These are phyloP conservation scores for Poecilia picta DNA, from an alignment of 2,797 vertebrate species.

Conservation along the genomic window DNA sequence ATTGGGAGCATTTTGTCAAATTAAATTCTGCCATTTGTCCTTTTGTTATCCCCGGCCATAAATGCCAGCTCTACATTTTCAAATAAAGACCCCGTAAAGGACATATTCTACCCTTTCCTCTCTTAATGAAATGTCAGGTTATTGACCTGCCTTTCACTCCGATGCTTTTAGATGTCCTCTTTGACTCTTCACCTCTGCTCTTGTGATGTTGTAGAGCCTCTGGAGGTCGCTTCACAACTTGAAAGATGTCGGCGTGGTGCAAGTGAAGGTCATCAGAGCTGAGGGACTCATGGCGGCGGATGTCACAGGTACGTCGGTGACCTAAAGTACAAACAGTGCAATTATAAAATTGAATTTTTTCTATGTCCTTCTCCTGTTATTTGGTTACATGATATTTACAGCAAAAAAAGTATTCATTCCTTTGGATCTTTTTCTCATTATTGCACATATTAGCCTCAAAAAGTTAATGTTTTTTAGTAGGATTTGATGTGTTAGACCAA, in stretches of 20 bases:
- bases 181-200: conserved; percentile 59
- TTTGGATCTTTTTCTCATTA: neutral
- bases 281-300: conserved; percentile 98
- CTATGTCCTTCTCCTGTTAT: neutral
- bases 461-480: neutral
- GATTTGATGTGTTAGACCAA: neutral
- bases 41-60: conserved; percentile 47
- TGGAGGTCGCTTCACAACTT: conserved; percentile 90
- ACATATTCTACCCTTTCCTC: conserved; percentile 72
- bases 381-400: conserved; percentile 1
- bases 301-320: conserved; percentile 89
- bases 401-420: neutral
- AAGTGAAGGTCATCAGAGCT: conserved; percentile 96
- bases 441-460: neutral
- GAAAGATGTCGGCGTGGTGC: conserved; percentile 95
- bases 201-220: conserved; percentile 83
- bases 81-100: conserved; percentile 65
- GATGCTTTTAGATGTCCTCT: conserved; percentile 64
- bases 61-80: conserved; percentile 74
- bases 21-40: conserved; percentile 61
- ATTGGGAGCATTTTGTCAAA: conserved; percentile 41
- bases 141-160: conserved; percentile 68
- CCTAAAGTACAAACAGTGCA: conserved; percentile 25
- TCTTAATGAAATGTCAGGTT: conserved; percentile 74
- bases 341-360: conserved; percentile 6